A percentile compares a stretch with the other conserved stretches of the same genome.
These are phyloP conservation scores for Rhadina sibilatrix DNA, from an alignment of 2,113 vertebrate genomes.

Conservation along the genomic window DNA sequence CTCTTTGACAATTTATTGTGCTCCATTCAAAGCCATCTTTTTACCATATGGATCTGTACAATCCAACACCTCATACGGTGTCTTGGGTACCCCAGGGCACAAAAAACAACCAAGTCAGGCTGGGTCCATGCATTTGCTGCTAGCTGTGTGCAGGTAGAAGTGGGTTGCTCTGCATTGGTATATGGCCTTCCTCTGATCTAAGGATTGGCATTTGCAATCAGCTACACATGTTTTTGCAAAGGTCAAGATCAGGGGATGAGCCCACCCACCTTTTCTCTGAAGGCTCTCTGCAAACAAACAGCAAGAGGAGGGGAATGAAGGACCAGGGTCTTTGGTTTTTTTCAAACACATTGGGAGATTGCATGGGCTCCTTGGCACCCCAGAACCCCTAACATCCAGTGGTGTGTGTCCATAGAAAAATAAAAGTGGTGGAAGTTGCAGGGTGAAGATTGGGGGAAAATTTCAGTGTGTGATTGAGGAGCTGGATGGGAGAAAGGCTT, in stretches of 20 bases:
- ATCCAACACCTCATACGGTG: neutral
- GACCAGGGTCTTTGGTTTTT: neutral
- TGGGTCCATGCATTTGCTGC: neutral
- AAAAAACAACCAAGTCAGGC: neutral
- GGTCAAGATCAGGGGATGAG: neutral
- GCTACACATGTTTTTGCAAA: neutral
- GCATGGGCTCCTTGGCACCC: neutral
- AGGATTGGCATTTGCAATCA: neutral
- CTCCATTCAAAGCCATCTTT: neutral
- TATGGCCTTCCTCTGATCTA: neutral
- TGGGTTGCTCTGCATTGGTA: neutral
- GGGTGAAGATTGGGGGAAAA: neutral
- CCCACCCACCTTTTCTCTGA: neutral
- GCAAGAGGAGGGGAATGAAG: neutral
- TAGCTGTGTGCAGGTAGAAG: neutral
- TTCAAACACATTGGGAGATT: fast-evolving
- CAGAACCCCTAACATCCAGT: neutral
- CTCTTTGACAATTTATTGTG: neutral
- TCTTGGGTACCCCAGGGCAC: no score
- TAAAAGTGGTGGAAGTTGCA: neutral
- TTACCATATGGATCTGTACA: neutral
- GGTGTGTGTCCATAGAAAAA: neutral
- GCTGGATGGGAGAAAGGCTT: neutral
- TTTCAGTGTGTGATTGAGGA: neutral
- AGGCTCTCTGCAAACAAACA: neutral